phyloP scores from a whole-genome alignment of 1,140 invertebrate genomes.

The Lerema accius region DNA sequence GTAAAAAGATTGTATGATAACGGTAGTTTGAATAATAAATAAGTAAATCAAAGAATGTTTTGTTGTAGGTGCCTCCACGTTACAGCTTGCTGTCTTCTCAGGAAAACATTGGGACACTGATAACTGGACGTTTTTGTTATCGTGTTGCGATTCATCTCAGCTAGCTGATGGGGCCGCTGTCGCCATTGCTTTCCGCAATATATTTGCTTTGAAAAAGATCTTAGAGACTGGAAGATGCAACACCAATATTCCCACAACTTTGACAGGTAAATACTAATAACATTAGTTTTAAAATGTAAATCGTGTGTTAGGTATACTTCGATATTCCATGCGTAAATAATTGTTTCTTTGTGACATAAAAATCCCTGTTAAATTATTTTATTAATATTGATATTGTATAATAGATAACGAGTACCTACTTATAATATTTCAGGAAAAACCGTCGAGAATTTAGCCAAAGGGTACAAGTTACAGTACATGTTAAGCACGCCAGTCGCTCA shows the following conservation, averaged over 20 bases:
- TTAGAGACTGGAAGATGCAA: slow-evolving; percentile 70
- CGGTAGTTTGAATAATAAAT: too few relatives aligned
- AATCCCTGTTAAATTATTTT: too few relatives aligned
- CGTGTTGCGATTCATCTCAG: slow-evolving; percentile 73
- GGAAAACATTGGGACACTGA: slow-evolving; percentile 62
- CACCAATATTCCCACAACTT: slow-evolving; percentile 66
- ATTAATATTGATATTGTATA: too few relatives aligned
- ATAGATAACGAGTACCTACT: too few relatives aligned
- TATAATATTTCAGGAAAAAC: slow-evolving; percentile 66
- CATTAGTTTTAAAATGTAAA: too few relatives aligned
- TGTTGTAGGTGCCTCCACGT: slow-evolving; percentile 67
- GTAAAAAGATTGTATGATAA: too few relatives aligned
- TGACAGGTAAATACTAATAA: too few relatives aligned
- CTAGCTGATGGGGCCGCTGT: slow-evolving; percentile 74
- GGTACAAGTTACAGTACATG: slow-evolving; percentile 65
- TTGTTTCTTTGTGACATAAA: too few relatives aligned
- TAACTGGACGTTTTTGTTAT: slow-evolving; percentile 66
- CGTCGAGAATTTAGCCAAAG: slow-evolving; percentile 65
- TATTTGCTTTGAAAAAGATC: slow-evolving; percentile 63
- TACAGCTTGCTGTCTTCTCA: slow-evolving; percentile 75
- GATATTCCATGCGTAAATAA: too few relatives aligned
- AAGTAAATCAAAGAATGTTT: slow-evolving; percentile 21
- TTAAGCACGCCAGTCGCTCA: slow-evolving; percentile 40
- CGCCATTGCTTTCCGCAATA: slow-evolving; percentile 71
- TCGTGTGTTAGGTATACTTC: too few relatives aligned